Percentiles rank a stretch among this genome's conserved stretches.
Evolutionary conservation across 2,797 vertebrate species (phyloP).

Genomic region (Takifugu ocellatus): DNA sequence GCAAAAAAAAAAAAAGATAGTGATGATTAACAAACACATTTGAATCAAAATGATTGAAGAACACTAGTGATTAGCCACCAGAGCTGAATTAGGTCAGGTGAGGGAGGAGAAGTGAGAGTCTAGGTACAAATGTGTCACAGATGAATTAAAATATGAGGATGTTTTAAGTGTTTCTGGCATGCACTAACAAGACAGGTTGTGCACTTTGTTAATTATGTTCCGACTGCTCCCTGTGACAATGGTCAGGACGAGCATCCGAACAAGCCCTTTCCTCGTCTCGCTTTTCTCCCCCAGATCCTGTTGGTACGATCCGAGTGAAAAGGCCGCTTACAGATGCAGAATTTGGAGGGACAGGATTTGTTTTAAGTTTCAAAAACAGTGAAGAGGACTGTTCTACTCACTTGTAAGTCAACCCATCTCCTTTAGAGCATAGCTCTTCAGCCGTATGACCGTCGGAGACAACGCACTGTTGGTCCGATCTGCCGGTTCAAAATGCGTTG

Average conservation of each 20-base stretch:
- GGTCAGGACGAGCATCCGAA: constrained; percentile 18
- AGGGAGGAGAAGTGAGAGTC: constrained; percentile 13
- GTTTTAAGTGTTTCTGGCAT: constrained; percentile 24
- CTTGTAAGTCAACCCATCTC: constrained; percentile 96
- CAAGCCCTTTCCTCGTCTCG: constrained; percentile 9
- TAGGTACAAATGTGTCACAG: not conserved
- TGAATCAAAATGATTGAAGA: constrained; percentile 6
- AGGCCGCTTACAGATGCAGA: constrained; percentile 46
- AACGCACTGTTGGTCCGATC: constrained; percentile 82
- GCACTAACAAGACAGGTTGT: constrained; percentile 31
- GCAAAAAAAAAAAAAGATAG: not conserved
- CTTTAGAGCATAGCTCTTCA: constrained; percentile 91
- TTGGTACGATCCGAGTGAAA: constrained; percentile 11
- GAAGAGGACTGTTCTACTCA: constrained; percentile 79
- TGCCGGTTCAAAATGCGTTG: constrained; percentile 81
- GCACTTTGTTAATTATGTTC: constrained; percentile 10
- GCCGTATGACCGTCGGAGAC: constrained; percentile 87
- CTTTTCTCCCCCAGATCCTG: constrained; percentile 7
- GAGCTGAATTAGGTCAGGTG: constrained; percentile 13
- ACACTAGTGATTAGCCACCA: constrained; percentile 2
- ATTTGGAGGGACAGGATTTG: constrained; percentile 42
- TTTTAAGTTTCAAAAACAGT: constrained; percentile 52
- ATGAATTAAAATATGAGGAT: not conserved
- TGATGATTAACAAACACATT: not conserved
- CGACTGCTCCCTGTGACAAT: not conserved